Evolutionary conservation across 2,888 invertebrate species (phyloP), one percentile per base, ranked within the genome.

Genomic region (Masnerella sp.): DNA sequence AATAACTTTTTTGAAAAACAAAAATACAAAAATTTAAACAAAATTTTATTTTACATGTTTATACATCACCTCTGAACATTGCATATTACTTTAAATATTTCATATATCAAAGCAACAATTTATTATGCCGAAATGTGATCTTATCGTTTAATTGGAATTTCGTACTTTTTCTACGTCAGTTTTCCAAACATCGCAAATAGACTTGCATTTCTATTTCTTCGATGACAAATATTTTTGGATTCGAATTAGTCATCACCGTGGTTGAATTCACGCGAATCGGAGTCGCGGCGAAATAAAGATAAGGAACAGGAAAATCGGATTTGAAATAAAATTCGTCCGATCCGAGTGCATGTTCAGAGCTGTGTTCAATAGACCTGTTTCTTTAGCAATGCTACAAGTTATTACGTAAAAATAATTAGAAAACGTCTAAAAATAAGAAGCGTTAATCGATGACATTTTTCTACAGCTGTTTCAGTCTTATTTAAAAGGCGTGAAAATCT

Each of bases 231-330:
- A 38, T 15, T 52, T 52, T 28, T 36, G 9, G 25, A 38, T 14
- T 40, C 15, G 30, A 42, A 54, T 54, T 54, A 54, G 28, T 54
- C 54, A 42, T 54, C 54, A 42, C 54, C 8, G 54, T 18, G 18
- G 25, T 38, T 38, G 5, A 36, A 36, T 9, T 20, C 0, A 1
- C 20, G 14, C 11, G 51, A 36, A 36, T 11, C n/a, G 7, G 12
- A 25, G 22, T 28, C 14, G 45, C 28, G 28, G 8, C 5, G n/a
- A 17, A 9, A 28, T 45, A 9, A 15, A 45, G 45, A 45, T 49
- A 32, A 49, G 49, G 9, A 20, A 20, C 43, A 8, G 2, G 17
- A 7, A 25, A 25, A 25, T 25, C 7, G 25, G 25, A 25, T 5
- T 25, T 25, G 25, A 25, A 15, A 38, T 38, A 38, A 14, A 38